phyloP scores from a whole-genome alignment of 2,797 vertebrate genomes.

The Aldrovandia affinis region DNA sequence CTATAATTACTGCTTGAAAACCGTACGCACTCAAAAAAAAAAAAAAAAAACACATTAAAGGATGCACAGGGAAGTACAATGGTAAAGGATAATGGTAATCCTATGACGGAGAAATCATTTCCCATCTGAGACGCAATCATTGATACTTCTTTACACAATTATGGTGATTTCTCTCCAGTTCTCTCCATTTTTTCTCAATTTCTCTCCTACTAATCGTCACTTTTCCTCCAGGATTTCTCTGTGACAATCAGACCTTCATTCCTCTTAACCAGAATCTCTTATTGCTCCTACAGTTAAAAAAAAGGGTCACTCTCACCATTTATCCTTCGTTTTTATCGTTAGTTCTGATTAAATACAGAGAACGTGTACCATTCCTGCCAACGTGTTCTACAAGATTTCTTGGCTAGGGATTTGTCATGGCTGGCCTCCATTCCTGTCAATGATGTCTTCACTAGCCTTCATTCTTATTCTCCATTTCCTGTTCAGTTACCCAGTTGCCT shows the following conservation, averaged over 20 bases:
- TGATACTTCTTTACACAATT: conserved; percentile 2
- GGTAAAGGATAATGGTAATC: neutral
- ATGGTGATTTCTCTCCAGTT: neutral
- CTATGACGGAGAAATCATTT: conserved; percentile 29
- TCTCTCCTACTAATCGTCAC: neutral
- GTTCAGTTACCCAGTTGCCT: too few relatives aligned
- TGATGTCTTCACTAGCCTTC: too few relatives aligned
- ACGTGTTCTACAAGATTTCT: too few relatives aligned
- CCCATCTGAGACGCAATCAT: neutral
- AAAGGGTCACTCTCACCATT: conserved; percentile 1
- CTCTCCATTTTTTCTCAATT: neutral
- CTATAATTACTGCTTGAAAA: conserved; percentile 32
- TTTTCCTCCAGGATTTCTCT: neutral
- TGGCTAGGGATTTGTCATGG: too few relatives aligned
- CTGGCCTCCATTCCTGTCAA: too few relatives aligned
- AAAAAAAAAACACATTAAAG: conserved; percentile 12
- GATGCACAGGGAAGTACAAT: neutral
- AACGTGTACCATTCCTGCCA: too few relatives aligned
- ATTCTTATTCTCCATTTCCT: too few relatives aligned
- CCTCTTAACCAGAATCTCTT: neutral
- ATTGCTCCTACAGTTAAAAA: too few relatives aligned
- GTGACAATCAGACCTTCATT: neutral
- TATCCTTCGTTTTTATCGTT: neutral
- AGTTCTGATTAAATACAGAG: neutral
- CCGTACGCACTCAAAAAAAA: neutral